Evolutionary conservation across 2,797 vertebrate species (phyloP).

Genomic region (Odontamblyopus lacepedii): DNA sequence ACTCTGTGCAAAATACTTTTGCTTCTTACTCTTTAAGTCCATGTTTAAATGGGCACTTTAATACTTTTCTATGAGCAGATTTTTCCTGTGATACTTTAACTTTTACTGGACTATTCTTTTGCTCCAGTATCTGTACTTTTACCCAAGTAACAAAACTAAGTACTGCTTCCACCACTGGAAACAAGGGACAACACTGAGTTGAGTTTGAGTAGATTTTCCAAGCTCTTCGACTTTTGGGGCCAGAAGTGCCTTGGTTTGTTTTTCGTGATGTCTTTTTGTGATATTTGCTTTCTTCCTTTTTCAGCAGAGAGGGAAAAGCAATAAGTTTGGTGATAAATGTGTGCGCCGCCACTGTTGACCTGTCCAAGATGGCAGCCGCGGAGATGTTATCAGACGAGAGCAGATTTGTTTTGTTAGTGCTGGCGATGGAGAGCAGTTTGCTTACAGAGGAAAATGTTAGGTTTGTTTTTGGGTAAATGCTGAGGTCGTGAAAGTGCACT

Average conservation of each 20-base stretch:
- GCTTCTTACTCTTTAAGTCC: too few species aligned
- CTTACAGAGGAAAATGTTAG: conserved; percentile 24
- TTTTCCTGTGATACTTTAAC: too few species aligned
- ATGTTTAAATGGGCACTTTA: too few species aligned
- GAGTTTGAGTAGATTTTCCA: conserved; percentile 36
- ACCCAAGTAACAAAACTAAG: too few species aligned
- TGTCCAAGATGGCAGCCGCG: conserved; percentile 24
- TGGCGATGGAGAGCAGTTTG: conserved; percentile 12
- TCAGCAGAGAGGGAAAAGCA: conserved; percentile 41
- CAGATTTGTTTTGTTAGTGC: conserved; percentile 26
- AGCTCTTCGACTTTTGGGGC: conserved; percentile 25
- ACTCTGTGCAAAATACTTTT: too few species aligned
- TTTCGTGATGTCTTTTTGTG: conserved; percentile 34
- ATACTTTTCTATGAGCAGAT: too few species aligned
- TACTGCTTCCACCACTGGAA: too few species aligned
- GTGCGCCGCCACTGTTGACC: conserved; percentile 27
- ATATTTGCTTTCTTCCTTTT: conserved; percentile 20
- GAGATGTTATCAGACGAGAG: conserved; percentile 28
- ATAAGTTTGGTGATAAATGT: conserved; percentile 53
- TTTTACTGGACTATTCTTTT: too few species aligned
- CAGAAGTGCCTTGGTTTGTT: conserved; percentile 39
- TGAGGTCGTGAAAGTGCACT: too few species aligned
- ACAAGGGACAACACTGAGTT: conserved; percentile 33
- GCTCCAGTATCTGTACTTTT: too few species aligned
- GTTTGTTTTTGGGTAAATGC: conserved; percentile 28